A percentile compares a stretch with the other conserved stretches of the same genome.
Evolutionary conservation across 2,797 vertebrate species (phyloP).

Genomic region (Eupleurogrammus muticus): DNA sequence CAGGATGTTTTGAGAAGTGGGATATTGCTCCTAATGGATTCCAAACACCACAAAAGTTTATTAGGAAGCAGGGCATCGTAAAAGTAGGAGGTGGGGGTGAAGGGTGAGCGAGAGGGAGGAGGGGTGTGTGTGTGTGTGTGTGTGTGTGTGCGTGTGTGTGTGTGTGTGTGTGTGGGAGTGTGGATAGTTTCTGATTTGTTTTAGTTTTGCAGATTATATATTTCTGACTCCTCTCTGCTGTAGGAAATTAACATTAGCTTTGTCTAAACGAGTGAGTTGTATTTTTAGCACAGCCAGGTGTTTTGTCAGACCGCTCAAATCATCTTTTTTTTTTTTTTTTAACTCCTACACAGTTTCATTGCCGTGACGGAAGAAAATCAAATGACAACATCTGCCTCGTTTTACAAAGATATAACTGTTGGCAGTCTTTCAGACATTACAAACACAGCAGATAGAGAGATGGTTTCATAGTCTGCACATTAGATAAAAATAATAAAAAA

Average conservation of each 20-base stretch:
- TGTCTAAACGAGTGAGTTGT: constrained; percentile 15
- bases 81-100: constrained; percentile 62
- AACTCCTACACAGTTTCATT: constrained; percentile 29
- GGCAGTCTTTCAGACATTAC: constrained; percentile 15
- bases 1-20: constrained; percentile 86
- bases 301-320: constrained; percentile 24
- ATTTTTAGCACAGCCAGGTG: constrained; percentile 51
- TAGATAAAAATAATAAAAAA: constrained; percentile 18
- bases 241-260: constrained; percentile 25
- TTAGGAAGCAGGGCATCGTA: constrained; percentile 82
- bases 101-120: constrained; percentile 25
- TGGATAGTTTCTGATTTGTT: constrained; percentile 58
- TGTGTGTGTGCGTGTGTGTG: constrained; percentile 22
- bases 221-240: constrained; percentile 38
- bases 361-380: constrained; percentile 41
- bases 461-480: constrained; percentile 3
- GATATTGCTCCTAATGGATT: constrained; percentile 88
- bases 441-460: neutral
- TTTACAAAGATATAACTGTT: constrained; percentile 16
- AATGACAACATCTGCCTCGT: constrained; percentile 40
- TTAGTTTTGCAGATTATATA: constrained; percentile 53
- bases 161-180: constrained; percentile 13
- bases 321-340: constrained; percentile 8
- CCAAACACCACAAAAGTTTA: constrained; percentile 88
- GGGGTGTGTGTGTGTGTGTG: neutral